Conservation (phyloP, 2,888 invertebrate species). For the Cheilosia vernalis region DNA sequence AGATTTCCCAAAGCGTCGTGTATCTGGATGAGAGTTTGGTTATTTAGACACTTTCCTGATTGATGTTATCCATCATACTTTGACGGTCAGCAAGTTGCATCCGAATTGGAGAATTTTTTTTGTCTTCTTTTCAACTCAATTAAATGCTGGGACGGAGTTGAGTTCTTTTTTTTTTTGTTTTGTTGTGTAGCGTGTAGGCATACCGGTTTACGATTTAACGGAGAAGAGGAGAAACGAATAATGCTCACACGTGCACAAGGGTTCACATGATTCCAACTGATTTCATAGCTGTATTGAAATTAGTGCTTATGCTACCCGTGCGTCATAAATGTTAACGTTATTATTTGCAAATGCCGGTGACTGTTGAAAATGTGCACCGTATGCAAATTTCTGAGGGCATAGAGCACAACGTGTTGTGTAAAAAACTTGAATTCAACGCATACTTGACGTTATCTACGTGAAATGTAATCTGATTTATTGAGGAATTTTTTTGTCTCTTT, state of each 20-base stretch:
- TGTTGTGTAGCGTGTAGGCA: slow-evolving; percentile 6
- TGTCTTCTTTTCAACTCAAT: neutral
- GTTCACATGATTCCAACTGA: neutral
- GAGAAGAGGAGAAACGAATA: neutral
- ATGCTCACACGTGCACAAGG: neutral
- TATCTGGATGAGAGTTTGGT: neutral
- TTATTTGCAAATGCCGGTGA: neutral
- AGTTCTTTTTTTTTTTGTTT: neutral
- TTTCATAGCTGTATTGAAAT: neutral
- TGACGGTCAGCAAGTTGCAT: neutral
- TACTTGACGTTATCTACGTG: neutral
- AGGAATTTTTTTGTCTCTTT: no score
- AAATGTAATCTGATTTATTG: no score
- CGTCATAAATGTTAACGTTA: neutral
- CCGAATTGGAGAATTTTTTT: neutral
- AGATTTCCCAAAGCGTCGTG: slow-evolving; percentile 6
- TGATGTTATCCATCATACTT: neutral
- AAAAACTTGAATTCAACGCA: neutral
- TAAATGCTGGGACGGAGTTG: neutral
- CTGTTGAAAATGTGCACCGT: neutral
- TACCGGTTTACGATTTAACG: slow-evolving; percentile 11
- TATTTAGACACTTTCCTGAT: neutral
- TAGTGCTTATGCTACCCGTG: neutral
- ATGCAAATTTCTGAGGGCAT: no score
- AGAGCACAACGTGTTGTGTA: no score